These are phyloP conservation scores for Ptychoptera contaminata DNA, from an alignment of 2,888 invertebrate species.

Conservation along the genomic window DNA sequence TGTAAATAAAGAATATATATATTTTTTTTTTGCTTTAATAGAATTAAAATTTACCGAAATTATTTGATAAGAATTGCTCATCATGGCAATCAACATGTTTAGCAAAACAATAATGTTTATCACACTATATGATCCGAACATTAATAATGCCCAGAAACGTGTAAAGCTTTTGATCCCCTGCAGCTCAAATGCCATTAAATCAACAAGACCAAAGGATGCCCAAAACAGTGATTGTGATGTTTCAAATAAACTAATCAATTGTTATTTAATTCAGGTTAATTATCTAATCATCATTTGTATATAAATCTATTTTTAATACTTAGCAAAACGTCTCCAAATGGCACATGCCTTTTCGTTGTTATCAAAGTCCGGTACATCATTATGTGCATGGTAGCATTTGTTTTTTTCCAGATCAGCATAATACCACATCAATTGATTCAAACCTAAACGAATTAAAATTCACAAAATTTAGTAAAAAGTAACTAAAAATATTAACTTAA, in stretches of 20 bases:
- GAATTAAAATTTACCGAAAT: constrained; percentile 56
- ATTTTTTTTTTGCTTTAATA: constrained; percentile 27
- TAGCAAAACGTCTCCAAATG: constrained; percentile 78
- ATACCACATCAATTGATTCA: constrained; percentile 87
- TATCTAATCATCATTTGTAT: neutral
- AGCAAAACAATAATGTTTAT: constrained; percentile 93
- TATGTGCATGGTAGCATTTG: constrained; percentile 64
- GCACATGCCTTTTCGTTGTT: constrained; percentile 67
- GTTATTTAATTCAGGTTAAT: neutral
- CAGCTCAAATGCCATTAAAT: constrained; percentile 84
- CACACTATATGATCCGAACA: constrained; percentile 95
- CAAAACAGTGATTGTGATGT: constrained; percentile 95
- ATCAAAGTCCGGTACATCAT: constrained; percentile 59
- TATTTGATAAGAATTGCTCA: constrained; percentile 96
- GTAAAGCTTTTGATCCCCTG: constrained; percentile 93
- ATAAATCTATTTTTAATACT: constrained; percentile 36
- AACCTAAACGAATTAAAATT: constrained; percentile 32
- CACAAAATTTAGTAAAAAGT: neutral
- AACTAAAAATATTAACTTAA: no score
- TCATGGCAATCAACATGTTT: constrained; percentile 98
- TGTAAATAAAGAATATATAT: neutral
- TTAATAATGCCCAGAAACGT: constrained; percentile 88
- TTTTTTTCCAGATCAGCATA: constrained; percentile 78
- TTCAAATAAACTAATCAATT: constrained; percentile 69
- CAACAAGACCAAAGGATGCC: constrained; percentile 94